Evolutionary conservation across 2,888 invertebrate genomes (phyloP).

Genomic region (Agrilus mali): DNA sequence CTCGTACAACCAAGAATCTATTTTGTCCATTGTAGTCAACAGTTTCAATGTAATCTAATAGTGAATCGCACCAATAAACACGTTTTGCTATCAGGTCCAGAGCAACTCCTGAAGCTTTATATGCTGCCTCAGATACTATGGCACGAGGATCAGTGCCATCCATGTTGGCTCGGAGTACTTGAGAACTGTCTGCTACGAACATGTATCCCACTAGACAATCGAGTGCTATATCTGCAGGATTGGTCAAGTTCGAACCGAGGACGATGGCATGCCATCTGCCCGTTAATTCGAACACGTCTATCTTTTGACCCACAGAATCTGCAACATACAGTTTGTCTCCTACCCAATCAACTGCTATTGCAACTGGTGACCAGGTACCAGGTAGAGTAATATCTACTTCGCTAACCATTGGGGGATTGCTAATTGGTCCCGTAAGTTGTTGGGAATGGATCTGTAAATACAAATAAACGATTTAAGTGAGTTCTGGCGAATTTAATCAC

Average conservation of each 20-base stretch:
- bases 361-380: slow-evolving; percentile 81
- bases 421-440: slow-evolving; percentile 35
- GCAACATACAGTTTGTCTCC: slow-evolving; percentile 93
- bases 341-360: slow-evolving; percentile 93
- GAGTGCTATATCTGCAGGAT: slow-evolving; percentile 81
- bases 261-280: slow-evolving; percentile 84
- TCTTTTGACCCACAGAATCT: slow-evolving; percentile 83
- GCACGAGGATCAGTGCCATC: slow-evolving; percentile 77
- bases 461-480: no score
- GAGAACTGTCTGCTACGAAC: slow-evolving; percentile 78
- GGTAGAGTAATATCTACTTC: slow-evolving; percentile 60
- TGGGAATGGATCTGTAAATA: slow-evolving; percentile 46
- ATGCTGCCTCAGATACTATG: slow-evolving; percentile 83
- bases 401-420: slow-evolving; percentile 33
- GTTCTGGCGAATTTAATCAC: no score
- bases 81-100: slow-evolving; percentile 82
- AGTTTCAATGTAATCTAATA: slow-evolving; percentile 90
- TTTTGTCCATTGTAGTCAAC: slow-evolving; percentile 85
- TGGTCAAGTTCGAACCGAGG: slow-evolving; percentile 79
- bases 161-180: slow-evolving; percentile 81
- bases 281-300: slow-evolving; percentile 85
- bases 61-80: slow-evolving; percentile 93
- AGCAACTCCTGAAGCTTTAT: slow-evolving; percentile 85
- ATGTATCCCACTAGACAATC: slow-evolving; percentile 84
- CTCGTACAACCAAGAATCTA: slow-evolving; percentile 66